These are phyloP conservation scores for Pseudomyrmex concolor DNA, from an alignment of 1,140 invertebrate genomes.

Conservation along the genomic window DNA sequence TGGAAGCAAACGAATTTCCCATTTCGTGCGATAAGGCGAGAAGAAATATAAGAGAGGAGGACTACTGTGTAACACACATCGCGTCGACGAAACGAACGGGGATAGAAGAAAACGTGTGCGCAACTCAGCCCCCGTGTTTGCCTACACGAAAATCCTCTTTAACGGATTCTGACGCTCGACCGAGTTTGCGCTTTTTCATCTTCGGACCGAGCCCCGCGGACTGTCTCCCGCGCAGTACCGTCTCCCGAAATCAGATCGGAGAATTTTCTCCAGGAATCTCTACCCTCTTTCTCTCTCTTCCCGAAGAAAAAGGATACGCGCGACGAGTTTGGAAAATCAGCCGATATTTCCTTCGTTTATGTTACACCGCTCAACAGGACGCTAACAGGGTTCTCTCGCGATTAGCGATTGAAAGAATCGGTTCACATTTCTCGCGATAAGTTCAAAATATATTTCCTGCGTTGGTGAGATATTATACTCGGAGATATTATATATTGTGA, in stretches of 20 bases:
- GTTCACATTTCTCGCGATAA: too few relatives aligned
- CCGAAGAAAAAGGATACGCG: not conserved
- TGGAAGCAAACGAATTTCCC: slow-evolving; percentile 54
- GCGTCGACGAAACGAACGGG: slow-evolving; percentile 59
- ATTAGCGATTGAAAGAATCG: too few relatives aligned
- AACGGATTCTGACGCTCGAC: slow-evolving; percentile 84
- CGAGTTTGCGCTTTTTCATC: slow-evolving; percentile 79
- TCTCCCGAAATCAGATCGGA: slow-evolving; percentile 9
- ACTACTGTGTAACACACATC: slow-evolving; percentile 24
- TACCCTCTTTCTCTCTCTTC: too few relatives aligned
- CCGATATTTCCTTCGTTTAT: slow-evolving; percentile 4
- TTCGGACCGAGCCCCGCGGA: slow-evolving; percentile 43
- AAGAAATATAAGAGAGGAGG: slow-evolving; percentile 12
- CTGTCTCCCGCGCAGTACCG: slow-evolving; percentile 35
- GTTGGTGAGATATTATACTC: too few relatives aligned
- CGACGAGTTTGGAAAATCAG: slow-evolving; percentile 15
- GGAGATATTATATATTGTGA: too few relatives aligned
- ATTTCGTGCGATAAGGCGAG: slow-evolving; percentile 73
- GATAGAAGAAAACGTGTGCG: slow-evolving; percentile 75
- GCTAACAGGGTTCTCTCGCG: too few relatives aligned
- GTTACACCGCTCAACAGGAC: not conserved
- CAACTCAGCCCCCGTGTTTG: slow-evolving; percentile 82
- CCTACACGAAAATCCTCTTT: slow-evolving; percentile 85
- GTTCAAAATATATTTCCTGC: too few relatives aligned
- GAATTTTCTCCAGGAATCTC: slow-evolving; percentile 9